phyloP scores from a whole-genome alignment of 2,797 vertebrate genomes.

The Limnodromus scolopaceus region DNA sequence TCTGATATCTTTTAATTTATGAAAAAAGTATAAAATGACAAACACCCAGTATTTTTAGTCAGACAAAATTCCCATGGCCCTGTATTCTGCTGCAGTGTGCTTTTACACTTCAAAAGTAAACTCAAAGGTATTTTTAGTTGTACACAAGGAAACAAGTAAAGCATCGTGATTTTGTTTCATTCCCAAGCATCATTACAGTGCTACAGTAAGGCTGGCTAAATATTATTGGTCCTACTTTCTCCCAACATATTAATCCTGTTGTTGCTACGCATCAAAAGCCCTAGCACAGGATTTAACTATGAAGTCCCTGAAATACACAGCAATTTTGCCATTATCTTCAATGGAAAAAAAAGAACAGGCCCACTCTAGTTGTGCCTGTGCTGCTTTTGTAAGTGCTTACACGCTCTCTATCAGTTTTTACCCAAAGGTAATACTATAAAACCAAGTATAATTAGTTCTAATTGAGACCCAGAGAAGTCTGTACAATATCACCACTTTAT shows the following conservation, averaged over 20 bases:
- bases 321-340: not conserved
- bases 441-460: not conserved
- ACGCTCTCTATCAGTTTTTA: not conserved
- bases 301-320: not conserved
- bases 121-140: not conserved
- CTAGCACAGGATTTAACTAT: not conserved
- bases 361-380: not conserved
- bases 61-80: not conserved
- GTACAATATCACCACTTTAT: not conserved
- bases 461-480: constrained; percentile 22
- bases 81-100: not conserved
- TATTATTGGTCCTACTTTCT: not conserved
- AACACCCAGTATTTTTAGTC: not conserved
- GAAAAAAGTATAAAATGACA: not conserved
- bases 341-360: not conserved
- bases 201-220: not conserved
- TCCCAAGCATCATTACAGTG: not conserved
- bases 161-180: not conserved
- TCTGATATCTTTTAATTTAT: not conserved
- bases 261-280: not conserved
- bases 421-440: not conserved
- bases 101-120: not conserved
- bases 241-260: not conserved
- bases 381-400: constrained; percentile 20
- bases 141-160: not conserved